Conservation (phyloP, 2,113 vertebrate genomes). For the Tauraco erythrolophus region DNA sequence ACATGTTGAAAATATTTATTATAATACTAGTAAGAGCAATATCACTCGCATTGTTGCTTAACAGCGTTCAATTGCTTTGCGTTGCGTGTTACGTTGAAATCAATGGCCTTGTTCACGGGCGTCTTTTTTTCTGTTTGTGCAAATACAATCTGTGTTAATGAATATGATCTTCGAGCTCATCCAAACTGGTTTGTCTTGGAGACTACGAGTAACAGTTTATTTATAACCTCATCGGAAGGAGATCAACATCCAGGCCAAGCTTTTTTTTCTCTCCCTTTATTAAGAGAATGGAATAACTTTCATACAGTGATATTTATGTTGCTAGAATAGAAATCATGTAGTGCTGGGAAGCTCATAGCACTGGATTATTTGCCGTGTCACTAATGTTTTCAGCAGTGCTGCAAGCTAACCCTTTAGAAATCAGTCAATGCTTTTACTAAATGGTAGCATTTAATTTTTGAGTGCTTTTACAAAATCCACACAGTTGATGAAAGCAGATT, state of each 20-base stretch:
- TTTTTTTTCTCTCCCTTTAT: neutral
- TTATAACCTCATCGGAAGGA: neutral
- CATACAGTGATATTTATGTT: neutral
- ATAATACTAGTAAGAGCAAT: neutral
- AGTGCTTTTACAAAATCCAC: slow-evolving; percentile 41
- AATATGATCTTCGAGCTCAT: slow-evolving; percentile 18
- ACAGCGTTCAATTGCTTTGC: neutral
- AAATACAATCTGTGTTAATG: slow-evolving; percentile 42
- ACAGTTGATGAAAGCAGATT: slow-evolving; percentile 59
- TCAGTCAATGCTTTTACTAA: slow-evolving; percentile 60
- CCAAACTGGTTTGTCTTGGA: slow-evolving; percentile 24
- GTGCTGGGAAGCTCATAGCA: neutral
- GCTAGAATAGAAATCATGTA: neutral
- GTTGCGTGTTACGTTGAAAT: neutral
- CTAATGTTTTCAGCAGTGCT: slow-evolving; percentile 34
- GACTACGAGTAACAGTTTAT: neutral
- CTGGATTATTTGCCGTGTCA: neutral
- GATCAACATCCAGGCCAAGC: neutral
- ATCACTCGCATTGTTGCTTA: neutral
- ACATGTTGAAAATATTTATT: neutral
- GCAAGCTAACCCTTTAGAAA: slow-evolving; percentile 54
- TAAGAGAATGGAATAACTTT: neutral
- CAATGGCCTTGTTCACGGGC: slow-evolving; percentile 3
- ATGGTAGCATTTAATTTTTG: slow-evolving; percentile 63
- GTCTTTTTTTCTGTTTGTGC: slow-evolving; percentile 21